These are phyloP conservation scores for Callyntrura sp. DNA, from an alignment of 2,888 invertebrate species.

Conservation along the genomic window DNA sequence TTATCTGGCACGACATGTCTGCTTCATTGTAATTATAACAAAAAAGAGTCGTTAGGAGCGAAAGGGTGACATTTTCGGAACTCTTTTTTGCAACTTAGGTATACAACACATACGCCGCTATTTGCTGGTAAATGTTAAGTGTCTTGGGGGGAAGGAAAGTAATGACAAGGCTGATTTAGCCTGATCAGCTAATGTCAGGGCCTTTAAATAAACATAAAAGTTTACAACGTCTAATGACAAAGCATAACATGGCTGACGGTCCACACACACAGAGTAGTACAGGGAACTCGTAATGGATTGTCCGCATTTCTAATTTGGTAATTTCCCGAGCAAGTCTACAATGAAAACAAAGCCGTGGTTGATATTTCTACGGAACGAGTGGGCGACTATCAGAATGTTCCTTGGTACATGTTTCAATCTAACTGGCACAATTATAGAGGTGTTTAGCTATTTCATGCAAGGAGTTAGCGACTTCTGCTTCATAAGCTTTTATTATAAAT, in stretches of 20 bases:
- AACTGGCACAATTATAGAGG: no score
- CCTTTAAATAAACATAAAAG: slow-evolving; percentile 58
- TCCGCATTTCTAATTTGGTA: slow-evolving; percentile 53
- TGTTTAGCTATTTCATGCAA: no score
- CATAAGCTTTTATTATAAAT: no score
- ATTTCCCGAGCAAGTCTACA: background rate
- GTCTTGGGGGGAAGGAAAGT: no score
- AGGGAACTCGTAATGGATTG: background rate
- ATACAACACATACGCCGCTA: background rate
- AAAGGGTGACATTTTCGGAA: background rate
- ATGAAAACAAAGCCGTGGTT: background rate
- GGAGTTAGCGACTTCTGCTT: no score
- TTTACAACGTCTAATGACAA: slow-evolving; percentile 29
- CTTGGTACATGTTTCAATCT: no score
- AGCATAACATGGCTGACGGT: background rate
- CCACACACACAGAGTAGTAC: background rate
- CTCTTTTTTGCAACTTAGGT: background rate
- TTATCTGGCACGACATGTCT: slow-evolving; percentile 34
- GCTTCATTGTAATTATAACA: slow-evolving; percentile 47
- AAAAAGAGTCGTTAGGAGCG: slow-evolving; percentile 8
- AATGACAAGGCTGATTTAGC: slow-evolving; percentile 24
- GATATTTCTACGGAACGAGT: background rate
- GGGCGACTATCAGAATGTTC: no score
- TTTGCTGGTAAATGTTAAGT: background rate
- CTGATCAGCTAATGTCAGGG: slow-evolving; percentile 8